Base-by-base conservation (phyloP, 2,797 vertebrate species). In the Myiothlypis chrysogaster region DNA sequence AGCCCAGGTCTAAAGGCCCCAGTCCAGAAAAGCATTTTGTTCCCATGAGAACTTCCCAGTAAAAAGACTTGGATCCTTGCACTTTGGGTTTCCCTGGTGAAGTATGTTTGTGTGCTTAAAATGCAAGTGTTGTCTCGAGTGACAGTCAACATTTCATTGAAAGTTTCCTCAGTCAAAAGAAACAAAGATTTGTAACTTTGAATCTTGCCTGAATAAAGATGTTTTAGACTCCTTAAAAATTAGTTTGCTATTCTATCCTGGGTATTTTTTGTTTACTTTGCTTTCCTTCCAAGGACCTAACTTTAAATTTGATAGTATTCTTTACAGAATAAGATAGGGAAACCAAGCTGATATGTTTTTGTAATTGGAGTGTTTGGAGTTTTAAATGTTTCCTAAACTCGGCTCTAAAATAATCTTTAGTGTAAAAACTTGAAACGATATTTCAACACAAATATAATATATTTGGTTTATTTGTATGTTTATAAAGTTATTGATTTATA, bases 401-500 rank as follows among this genome's bases (percentile, higher is more conserved):
- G 61, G 8, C 56, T 82, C 41, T 79, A 89, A 89, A 93, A 83
- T 83, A 81, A 78, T 57, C 2, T 71, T 57, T 78, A 91, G 71
- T 53, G 30, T 77, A 63, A 95, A 94, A 93, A 47, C 34, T 87
- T 72, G 56, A 88, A 88, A 76, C 50, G 8, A 16, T 76, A 78
- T 89, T 91, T 92, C 87, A 86, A 73, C 34, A 44, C 60, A 95
- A 88, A 93, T 90, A 86, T 94, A 96, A 96, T 95, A 94, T 96
- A 96, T 97, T 94, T 88, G 94, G 28, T 56, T 84, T 84, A 94
- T 86, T 90, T 94, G 87, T 95, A 93, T 86, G 91, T 90, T 88
- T 88, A 87, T 90, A 90, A 95, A 92, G 20, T 8, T 87, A 70
- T 68, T 37, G 53, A 70, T 93, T 94, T 96, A 61, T 94, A 96